phyloP scores from a whole-genome alignment of 1,140 invertebrate genomes.

The Fopius arisanus region DNA sequence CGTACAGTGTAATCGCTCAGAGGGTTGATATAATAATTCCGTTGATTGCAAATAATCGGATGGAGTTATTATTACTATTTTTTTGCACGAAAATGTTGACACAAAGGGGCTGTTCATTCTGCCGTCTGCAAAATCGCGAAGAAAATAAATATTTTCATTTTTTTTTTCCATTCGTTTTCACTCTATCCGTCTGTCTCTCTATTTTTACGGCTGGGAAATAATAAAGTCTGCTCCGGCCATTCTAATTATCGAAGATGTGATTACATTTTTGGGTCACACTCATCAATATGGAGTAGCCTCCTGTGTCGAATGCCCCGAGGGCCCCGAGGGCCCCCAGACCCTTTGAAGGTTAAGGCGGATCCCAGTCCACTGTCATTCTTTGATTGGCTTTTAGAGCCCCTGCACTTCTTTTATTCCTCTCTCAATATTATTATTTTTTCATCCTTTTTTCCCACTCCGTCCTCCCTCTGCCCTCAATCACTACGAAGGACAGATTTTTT shows the following conservation, averaged over 20 bases:
- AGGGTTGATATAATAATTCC: not conserved
- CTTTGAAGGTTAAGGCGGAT: slow-evolving; percentile 55
- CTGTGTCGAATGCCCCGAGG: slow-evolving; percentile 41
- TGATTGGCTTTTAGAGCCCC: slow-evolving; percentile 55
- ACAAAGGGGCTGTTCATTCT: not conserved
- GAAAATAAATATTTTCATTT: no score
- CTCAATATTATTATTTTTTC: slow-evolving; percentile 28
- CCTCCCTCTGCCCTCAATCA: not conserved
- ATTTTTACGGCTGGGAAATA: not conserved
- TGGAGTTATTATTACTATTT: not conserved
- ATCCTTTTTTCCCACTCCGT: slow-evolving; percentile 26
- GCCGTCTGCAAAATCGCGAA: no score
- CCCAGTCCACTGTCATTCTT: slow-evolving; percentile 52
- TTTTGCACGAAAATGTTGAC: not conserved
- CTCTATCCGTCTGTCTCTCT: not conserved
- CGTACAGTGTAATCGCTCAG: not conserved
- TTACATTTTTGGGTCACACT: slow-evolving; percentile 39
- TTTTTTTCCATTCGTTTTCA: no score
- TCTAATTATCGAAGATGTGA: slow-evolving; percentile 5
- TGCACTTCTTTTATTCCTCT: slow-evolving; percentile 32
- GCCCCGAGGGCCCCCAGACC: slow-evolving; percentile 45
- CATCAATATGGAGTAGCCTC: slow-evolving; percentile 54
- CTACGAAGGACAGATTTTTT: slow-evolving; percentile 8
- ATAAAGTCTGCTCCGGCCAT: not conserved
- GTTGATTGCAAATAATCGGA: not conserved